phyloP scores from a whole-genome alignment of 92 coral and sea anemone genomes.

The Hydrozoanthus gracilis region DNA sequence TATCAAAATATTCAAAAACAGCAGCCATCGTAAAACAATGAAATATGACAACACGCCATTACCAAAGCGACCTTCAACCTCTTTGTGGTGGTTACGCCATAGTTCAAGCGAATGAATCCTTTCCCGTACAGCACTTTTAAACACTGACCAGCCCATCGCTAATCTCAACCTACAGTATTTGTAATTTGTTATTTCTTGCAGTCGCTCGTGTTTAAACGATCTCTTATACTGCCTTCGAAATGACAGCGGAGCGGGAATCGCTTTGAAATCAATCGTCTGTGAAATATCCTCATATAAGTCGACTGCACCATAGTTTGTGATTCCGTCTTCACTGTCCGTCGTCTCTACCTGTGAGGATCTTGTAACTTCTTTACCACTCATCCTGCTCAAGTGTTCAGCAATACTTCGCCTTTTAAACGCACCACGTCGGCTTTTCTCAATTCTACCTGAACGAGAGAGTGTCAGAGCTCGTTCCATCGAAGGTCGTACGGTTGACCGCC shows the following conservation, averaged over 20 bases:
- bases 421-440: constrained; percentile 13
- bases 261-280: constrained; percentile 76
- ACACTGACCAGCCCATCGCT: constrained; percentile 64
- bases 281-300: constrained; percentile 41
- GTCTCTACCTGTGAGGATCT: constrained; percentile 8
- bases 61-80: constrained; percentile 96
- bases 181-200: constrained; percentile 63
- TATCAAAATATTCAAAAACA: constrained; percentile 82
- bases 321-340: constrained; percentile 19
- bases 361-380: neutral
- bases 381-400: neutral
- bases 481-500: constrained; percentile 59
- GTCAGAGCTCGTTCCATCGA: constrained; percentile 20
- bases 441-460: neutral
- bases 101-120: constrained; percentile 76
- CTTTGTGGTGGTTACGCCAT: constrained; percentile 95
- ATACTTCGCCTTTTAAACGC: constrained; percentile 33
- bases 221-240: constrained; percentile 64
- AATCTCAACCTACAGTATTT: constrained; percentile 54
- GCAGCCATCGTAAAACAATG: constrained; percentile 92
- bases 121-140: constrained; percentile 60
- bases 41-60: constrained; percentile 98
- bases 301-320: constrained; percentile 37
- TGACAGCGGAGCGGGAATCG: constrained; percentile 86
- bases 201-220: constrained; percentile 59